Evolutionary conservation across 2,888 invertebrate species (phyloP).

Genomic region (Pyrrhia umbra): DNA sequence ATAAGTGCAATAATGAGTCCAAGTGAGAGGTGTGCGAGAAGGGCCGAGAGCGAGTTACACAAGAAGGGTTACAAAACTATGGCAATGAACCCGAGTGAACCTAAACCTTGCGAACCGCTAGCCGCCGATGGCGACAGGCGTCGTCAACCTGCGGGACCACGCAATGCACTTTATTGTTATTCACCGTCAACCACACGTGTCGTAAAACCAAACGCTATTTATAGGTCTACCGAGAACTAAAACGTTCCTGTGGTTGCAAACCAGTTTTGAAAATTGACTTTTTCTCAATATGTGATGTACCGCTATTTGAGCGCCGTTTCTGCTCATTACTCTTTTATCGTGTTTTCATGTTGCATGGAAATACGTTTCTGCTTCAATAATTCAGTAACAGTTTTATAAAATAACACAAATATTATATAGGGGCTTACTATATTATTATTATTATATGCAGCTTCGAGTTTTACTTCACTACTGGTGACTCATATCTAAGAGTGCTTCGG

Average conservation of each 20-base stretch:
- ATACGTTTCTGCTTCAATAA: constrained; percentile 1
- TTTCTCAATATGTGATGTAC: constrained; percentile 20
- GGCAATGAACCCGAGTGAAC: constrained; percentile 90
- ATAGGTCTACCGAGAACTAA: constrained; percentile 44
- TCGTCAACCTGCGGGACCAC: constrained; percentile 70
- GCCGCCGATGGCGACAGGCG: constrained; percentile 80
- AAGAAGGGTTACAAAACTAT: constrained; percentile 91
- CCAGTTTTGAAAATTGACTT: constrained; percentile 24
- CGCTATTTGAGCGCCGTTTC: constrained; percentile 26
- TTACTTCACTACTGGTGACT: no score
- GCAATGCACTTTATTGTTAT: constrained; percentile 62
- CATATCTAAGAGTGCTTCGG: no score
- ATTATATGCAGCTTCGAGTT: not conserved
- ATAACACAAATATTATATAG: not conserved
- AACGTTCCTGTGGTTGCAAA: constrained; percentile 47
- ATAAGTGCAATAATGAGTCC: constrained; percentile 79
- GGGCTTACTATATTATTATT: not conserved
- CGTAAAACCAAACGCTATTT: constrained; percentile 58
- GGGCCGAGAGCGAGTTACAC: constrained; percentile 89
- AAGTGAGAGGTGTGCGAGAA: constrained; percentile 86
- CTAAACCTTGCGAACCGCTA: constrained; percentile 90
- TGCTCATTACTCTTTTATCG: constrained; percentile 1
- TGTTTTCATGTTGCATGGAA: constrained; percentile 4
- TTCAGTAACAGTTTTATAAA: constrained; percentile 5
- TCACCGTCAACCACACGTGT: constrained; percentile 44